Evolutionary conservation across 2,888 invertebrate species (phyloP).

Genomic region (Chrysolina haemoptera): DNA sequence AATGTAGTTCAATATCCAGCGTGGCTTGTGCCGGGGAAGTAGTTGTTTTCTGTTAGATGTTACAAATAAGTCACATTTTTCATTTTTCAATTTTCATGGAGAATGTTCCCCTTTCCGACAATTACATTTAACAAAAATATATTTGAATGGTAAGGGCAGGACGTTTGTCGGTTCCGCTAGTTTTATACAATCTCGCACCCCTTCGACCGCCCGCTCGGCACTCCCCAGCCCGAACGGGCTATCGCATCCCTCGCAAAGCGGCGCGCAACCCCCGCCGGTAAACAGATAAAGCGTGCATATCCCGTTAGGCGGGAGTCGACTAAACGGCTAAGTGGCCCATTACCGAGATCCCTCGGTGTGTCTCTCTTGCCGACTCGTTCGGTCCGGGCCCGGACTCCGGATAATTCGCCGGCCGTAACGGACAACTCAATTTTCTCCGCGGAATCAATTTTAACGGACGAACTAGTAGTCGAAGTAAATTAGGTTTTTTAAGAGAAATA

Average conservation of each 20-base stretch:
- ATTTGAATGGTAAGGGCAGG: too few relatives aligned
- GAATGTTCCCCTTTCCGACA: too few relatives aligned
- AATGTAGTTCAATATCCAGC: too few relatives aligned
- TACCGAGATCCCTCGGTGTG: conserved; percentile 13
- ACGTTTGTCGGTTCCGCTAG: too few relatives aligned
- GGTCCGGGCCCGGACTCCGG: conserved; percentile 52
- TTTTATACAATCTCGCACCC: not conserved
- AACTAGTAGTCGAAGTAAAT: too few relatives aligned
- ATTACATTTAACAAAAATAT: too few relatives aligned
- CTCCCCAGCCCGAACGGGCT: not conserved
- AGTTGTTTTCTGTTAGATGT: too few relatives aligned
- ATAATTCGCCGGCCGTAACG: conserved; percentile 67
- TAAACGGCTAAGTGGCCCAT: conserved; percentile 19
- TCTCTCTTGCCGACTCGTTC: conserved; percentile 13
- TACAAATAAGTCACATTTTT: too few relatives aligned
- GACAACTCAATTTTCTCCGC: conserved; percentile 65
- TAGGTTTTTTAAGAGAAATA: too few relatives aligned
- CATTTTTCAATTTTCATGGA: too few relatives aligned
- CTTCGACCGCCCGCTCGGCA: not conserved
- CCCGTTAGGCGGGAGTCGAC: not conserved
- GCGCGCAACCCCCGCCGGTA: not conserved
- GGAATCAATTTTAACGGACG: conserved; percentile 56
- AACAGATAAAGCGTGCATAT: conserved; percentile 3
- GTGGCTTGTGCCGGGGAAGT: too few relatives aligned
- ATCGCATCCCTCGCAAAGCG: not conserved